Evolutionary conservation across 92 coral and sea anemone genomes (phyloP).

Genomic region (Umimayanthus chanpuru): DNA sequence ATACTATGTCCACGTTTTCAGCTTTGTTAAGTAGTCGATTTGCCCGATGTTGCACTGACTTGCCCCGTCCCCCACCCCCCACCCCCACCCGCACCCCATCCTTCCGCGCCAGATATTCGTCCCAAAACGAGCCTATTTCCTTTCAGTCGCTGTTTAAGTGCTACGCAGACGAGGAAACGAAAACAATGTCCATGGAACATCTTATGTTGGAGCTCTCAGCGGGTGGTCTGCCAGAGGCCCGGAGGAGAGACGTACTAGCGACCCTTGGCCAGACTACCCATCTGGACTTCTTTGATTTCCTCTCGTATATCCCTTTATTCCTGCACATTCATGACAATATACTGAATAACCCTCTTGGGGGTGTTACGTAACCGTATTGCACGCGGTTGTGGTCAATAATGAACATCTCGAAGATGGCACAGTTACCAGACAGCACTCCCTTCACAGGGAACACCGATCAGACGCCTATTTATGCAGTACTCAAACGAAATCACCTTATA

Average conservation of each 20-base stretch:
- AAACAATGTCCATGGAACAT: constrained; percentile 83
- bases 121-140: neutral
- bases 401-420: neutral
- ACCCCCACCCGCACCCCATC: too few species aligned
- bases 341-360: constrained; percentile 29
- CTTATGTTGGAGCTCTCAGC: constrained; percentile 86
- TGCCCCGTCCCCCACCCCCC: too few species aligned
- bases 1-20: too few species aligned
- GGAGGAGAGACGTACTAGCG: constrained; percentile 62
- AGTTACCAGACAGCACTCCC: neutral
- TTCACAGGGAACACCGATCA: neutral
- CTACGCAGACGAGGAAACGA: constrained; percentile 89
- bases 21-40: too few species aligned
- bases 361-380: constrained; percentile 18
- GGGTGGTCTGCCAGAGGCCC: constrained; percentile 74
- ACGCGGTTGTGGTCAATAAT: neutral
- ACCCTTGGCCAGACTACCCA: constrained; percentile 76
- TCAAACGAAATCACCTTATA: neutral
- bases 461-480: neutral
- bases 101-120: neutral
- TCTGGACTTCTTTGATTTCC: constrained; percentile 90
- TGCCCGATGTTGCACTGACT: too few species aligned
- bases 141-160: constrained; percentile 86
- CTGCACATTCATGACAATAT: constrained; percentile 69
- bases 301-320: constrained; percentile 90